Base-by-base conservation (phyloP, 2,113 vertebrate genomes). In the Upupa epops region DNA sequence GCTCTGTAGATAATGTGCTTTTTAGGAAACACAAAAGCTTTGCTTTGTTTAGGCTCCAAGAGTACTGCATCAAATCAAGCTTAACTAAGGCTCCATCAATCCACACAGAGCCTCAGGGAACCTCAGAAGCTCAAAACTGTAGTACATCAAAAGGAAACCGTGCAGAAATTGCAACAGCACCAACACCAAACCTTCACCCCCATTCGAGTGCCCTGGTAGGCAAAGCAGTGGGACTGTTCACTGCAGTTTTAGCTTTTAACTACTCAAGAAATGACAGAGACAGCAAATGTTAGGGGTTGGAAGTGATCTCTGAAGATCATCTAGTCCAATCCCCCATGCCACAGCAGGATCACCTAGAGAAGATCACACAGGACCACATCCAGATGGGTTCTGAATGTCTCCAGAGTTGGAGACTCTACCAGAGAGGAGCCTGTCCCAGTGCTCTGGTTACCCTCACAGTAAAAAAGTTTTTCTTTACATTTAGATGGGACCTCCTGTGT, bases 81-180 rank as follows among this genome's bases (percentile, higher is more conserved):
- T 95, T 95, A 94, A 69, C 86, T 92, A 92, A 92, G 90, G 70
- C 70, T 52, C 73, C 70, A 77, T 92, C 66, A 83, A 86, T 92
- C 77, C 88, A 66, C 81, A 72, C 6, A 66, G 73, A 69, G 54
- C 77, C 86, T 81, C 61, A 20, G n/a, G 74, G 70, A 77, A 89
- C 29, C 36, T 52, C 58, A 51, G 75, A 31, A 95, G 86, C 83
- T 84, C 80, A 55, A 46, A 90, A 69, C 42, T 73, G 55, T 49
- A 69, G 49, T 17, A 63, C 0, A 31, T 51, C 36, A 55, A 79
- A 93, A 88, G 51, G 46, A 93, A 83, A 80, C 32, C 6, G 4
- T 75, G 76, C 36, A 83, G 49, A 64, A 94, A 93, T 31, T 31
- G 13, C 42, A 73, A 46, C 17, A n/a, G 31, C 0, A 0, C 12